phyloP scores from a whole-genome alignment of 2,113 vertebrate species.

The Romanogobio albipinnatus region DNA sequence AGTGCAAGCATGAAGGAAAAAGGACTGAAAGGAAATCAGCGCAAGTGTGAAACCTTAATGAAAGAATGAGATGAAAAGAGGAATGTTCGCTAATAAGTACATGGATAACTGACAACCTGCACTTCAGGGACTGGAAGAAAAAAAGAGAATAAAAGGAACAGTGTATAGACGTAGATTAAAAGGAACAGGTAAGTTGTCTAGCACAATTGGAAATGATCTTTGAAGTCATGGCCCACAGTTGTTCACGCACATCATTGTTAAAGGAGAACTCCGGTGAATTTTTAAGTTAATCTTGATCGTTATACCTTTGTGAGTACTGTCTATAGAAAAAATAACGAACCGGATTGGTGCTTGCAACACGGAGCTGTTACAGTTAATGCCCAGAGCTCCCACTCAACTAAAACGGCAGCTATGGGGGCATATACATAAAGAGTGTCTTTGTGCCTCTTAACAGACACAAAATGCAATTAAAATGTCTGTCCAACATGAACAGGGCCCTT shows the following conservation, averaged over 20 bases:
- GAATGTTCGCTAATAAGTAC: background rate
- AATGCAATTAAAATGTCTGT: too few species aligned
- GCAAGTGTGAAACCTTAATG: slow-evolving; percentile 20
- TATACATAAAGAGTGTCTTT: too few species aligned
- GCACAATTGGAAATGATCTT: background rate
- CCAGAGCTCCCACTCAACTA: too few species aligned
- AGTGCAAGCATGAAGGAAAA: background rate
- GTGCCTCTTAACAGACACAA: too few species aligned
- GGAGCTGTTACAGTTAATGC: too few species aligned
- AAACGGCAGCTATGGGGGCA: too few species aligned
- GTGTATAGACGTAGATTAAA: background rate
- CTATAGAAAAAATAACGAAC: too few species aligned
- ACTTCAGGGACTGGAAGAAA: background rate
- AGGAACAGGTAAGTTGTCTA: background rate
- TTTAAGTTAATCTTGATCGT: too few species aligned
- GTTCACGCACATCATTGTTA: background rate
- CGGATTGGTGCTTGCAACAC: too few species aligned
- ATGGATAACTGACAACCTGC: background rate
- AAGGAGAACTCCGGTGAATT: too few species aligned
- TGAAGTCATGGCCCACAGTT: background rate
- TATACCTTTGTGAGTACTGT: too few species aligned
- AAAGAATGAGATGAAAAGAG: background rate
- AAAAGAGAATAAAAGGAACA: background rate
- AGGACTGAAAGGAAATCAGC: slow-evolving; percentile 13
- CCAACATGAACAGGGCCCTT: too few species aligned